phyloP scores from a whole-genome alignment of 23 tunicate species.

The Phallusia fumigata region DNA sequence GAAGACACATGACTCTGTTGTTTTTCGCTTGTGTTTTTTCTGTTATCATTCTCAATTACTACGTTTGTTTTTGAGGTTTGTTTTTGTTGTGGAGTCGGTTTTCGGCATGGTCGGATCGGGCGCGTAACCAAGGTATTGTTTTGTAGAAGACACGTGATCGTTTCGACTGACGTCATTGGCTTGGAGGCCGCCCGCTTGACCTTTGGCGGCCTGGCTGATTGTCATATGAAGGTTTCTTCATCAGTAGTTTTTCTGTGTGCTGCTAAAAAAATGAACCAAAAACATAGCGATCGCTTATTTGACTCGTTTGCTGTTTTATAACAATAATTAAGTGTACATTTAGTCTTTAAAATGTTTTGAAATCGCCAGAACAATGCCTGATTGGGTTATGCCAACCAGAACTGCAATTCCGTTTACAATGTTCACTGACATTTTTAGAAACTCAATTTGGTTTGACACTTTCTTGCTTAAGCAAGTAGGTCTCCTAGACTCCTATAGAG shows the following conservation, averaged over 20 bases:
- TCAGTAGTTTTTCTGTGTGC: neutral
- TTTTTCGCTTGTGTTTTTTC: neutral
- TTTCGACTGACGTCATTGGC: conserved; percentile 19
- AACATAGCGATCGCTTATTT: too few relatives aligned
- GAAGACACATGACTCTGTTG: neutral
- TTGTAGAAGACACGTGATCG: conserved; percentile 18
- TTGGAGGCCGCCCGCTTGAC: neutral
- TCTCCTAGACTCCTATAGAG: too few relatives aligned
- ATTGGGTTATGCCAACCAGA: too few relatives aligned
- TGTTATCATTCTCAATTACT: neutral
- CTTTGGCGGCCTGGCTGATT: conserved; percentile 2
- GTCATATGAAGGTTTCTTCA: conserved; percentile 16
- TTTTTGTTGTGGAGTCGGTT: neutral
- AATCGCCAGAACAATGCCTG: too few relatives aligned
- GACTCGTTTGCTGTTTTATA: too few relatives aligned
- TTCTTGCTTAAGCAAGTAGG: too few relatives aligned
- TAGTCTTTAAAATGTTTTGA: too few relatives aligned
- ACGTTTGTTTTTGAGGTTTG: neutral
- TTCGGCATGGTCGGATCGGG: neutral
- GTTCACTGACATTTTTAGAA: too few relatives aligned
- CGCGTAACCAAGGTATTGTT: conserved; percentile 12
- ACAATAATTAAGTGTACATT: too few relatives aligned
- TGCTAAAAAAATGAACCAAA: too few relatives aligned
- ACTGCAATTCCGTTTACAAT: too few relatives aligned
- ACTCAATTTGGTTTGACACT: too few relatives aligned